phyloP scores from a whole-genome alignment of 2,797 vertebrate genomes.

The Diglossa cyanea region DNA sequence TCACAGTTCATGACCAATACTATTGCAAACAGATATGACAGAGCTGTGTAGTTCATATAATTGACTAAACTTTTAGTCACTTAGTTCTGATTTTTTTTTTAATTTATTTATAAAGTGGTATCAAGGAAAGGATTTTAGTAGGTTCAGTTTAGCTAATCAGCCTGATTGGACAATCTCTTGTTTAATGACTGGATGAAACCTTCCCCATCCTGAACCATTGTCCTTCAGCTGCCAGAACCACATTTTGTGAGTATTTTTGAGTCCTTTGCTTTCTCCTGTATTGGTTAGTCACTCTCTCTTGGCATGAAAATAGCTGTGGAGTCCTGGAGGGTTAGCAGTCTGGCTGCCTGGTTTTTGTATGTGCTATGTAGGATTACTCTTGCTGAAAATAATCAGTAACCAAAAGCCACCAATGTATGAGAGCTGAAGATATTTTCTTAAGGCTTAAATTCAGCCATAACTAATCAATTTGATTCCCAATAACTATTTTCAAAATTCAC shows the following conservation, averaged over 20 bases:
- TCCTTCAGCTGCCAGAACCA: conserved; percentile 1
- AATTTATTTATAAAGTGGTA: neutral
- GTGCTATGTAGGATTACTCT: neutral
- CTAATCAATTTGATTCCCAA: conserved; percentile 13
- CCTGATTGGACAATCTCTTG: neutral
- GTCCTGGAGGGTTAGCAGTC: neutral
- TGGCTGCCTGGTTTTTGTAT: neutral
- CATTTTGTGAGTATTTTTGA: neutral
- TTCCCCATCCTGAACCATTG: neutral
- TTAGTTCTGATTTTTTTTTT: neutral
- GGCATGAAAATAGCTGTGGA: neutral
- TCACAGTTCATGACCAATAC: neutral
- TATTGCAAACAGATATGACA: neutral
- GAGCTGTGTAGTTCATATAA: neutral
- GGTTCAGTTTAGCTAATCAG: neutral
- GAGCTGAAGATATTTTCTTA: neutral
- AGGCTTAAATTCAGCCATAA: conserved; percentile 16
- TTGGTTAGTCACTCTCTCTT: conserved; percentile 2
- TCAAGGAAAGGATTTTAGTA: neutral
- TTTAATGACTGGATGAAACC: neutral
- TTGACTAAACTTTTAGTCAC: neutral
- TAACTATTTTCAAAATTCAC: conserved; percentile 17
- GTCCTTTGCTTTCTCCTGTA: neutral
- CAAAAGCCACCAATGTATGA: neutral
- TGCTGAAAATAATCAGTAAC: neutral